phyloP scores from a whole-genome alignment of 2,888 invertebrate species.

The Tetanocera ferruginea region DNA sequence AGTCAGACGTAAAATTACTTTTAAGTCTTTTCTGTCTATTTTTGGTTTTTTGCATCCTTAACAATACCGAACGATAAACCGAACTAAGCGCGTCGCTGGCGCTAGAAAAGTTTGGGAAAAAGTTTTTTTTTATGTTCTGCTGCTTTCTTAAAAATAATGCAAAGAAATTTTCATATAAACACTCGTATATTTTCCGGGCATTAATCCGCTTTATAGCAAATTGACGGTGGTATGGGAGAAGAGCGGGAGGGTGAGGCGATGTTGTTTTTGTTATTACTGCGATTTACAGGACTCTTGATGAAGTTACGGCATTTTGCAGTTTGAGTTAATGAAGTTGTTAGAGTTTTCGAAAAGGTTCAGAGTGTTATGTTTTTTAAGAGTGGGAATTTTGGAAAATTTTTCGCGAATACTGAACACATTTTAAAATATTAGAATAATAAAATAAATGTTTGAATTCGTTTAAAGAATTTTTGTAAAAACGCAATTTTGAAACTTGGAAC shows the following conservation, averaged over 20 bases:
- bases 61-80: conserved; percentile 1
- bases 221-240: background rate
- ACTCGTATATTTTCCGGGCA: conserved; percentile 54
- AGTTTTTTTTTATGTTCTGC: conserved; percentile 43
- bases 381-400: background rate
- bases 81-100: conserved; percentile 22
- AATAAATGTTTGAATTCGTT: too few species aligned
- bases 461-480: too few species aligned
- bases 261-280: background rate
- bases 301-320: conserved; percentile 44
- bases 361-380: background rate
- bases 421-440: background rate
- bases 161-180: conserved; percentile 51
- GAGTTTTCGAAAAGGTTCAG: conserved; percentile 2
- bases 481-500: too few species aligned
- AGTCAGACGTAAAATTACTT: conserved; percentile 71
- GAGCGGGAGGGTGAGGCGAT: background rate
- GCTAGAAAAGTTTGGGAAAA: conserved; percentile 39
- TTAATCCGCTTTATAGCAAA: conserved; percentile 54
- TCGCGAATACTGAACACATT: background rate
- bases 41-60: conserved; percentile 37
- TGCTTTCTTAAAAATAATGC: conserved; percentile 55
- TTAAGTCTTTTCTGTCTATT: conserved; percentile 62
- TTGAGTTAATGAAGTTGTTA: conserved; percentile 20
- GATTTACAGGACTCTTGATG: background rate